These are phyloP conservation scores for Rissa tridactyla DNA, from an alignment of 2,113 vertebrate genomes.

Conservation along the genomic window DNA sequence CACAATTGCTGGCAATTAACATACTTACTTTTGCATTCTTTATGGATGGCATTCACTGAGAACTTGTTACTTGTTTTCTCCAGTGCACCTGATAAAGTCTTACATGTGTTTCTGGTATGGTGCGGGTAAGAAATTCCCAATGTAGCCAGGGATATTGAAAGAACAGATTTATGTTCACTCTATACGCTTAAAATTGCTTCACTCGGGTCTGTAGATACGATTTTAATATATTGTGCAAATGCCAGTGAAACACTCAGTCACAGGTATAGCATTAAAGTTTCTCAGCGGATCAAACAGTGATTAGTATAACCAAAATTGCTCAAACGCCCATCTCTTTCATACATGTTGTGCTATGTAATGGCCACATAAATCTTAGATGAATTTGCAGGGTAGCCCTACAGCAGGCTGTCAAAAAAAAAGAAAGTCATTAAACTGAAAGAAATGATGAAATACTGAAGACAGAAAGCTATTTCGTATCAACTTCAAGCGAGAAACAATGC, in stretches of 20 bases:
- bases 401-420: not conserved
- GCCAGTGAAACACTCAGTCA: not conserved
- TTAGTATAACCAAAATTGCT: constrained; percentile 10
- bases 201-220: not conserved
- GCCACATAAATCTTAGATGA: not conserved
- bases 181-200: not conserved
- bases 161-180: not conserved
- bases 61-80: not conserved
- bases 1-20: not conserved
- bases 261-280: not conserved
- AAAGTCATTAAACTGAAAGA: not conserved
- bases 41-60: not conserved
- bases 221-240: not conserved
- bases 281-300: not conserved
- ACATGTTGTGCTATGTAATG: not conserved
- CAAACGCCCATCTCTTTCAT: not conserved
- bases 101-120: not conserved
- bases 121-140: not conserved
- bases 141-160: not conserved
- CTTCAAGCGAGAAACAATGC: constrained; percentile 40
- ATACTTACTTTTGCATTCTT: not conserved
- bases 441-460: constrained; percentile 5
- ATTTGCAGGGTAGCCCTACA: not conserved
- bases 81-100: not conserved
- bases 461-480: constrained; percentile 7